A percentile compares a stretch with the other conserved stretches of the same genome.
phyloP scores from a whole-genome alignment of 1,140 invertebrate species.

The Megalonaias nervosa region DNA sequence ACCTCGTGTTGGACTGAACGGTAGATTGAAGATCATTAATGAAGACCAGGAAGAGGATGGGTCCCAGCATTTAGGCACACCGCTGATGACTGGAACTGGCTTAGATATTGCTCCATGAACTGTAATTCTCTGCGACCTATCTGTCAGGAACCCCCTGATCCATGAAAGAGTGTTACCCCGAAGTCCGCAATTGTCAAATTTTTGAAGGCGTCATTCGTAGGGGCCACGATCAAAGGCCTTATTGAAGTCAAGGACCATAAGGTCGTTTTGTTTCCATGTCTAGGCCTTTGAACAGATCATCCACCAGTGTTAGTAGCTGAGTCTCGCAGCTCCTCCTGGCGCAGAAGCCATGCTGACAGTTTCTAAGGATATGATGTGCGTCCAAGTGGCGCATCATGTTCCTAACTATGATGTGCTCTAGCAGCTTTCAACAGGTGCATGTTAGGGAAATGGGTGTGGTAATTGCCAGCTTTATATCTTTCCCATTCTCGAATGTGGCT shows the following conservation, averaged over 20 bases:
- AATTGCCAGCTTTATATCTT: background rate
- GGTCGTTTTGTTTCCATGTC: background rate
- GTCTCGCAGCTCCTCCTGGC: slow-evolving; percentile 1
- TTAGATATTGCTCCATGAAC: too few relatives aligned
- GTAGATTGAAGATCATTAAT: too few relatives aligned
- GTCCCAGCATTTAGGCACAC: too few relatives aligned
- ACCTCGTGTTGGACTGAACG: too few relatives aligned
- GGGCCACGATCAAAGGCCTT: background rate
- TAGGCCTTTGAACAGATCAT: background rate
- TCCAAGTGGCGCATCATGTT: background rate
- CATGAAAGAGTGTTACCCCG: slow-evolving; percentile 1
- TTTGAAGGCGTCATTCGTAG: background rate
- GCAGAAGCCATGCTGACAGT: slow-evolving; percentile 10
- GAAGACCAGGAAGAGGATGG: too few relatives aligned
- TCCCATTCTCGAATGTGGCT: background rate
- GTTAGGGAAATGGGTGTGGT: background rate
- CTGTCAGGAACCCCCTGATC: background rate
- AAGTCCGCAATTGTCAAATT: background rate
- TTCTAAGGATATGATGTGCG: background rate
- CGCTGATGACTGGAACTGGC: too few relatives aligned
- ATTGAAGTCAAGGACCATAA: background rate
- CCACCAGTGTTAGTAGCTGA: background rate
- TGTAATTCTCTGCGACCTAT: too few relatives aligned
- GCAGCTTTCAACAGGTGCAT: slow-evolving; percentile 3
- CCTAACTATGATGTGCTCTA: slow-evolving; percentile 4